Conservation (phyloP, 2,888 invertebrate genomes). For the Sclerodermus sp. region DNA sequence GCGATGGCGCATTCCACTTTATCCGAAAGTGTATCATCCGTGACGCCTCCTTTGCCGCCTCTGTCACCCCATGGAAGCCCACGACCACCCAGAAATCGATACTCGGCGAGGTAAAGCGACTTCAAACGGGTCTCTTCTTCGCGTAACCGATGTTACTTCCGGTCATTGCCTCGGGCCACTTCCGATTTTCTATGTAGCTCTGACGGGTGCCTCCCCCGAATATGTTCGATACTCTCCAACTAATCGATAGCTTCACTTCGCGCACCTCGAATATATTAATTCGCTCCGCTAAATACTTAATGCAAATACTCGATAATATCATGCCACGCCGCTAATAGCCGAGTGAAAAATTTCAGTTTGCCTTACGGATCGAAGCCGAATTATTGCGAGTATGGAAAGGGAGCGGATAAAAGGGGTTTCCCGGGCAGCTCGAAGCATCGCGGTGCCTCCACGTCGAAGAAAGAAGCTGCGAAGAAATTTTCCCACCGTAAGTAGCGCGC, state of each 20-base stretch:
- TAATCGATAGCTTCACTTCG: neutral
- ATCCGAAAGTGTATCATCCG: constrained; percentile 70
- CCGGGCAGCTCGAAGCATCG: constrained; percentile 45
- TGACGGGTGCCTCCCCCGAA: neutral
- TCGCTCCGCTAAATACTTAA: too few relatives aligned
- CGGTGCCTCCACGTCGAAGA: constrained; percentile 47
- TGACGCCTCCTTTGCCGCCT: constrained; percentile 78
- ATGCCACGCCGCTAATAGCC: neutral
- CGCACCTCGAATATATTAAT: neutral
- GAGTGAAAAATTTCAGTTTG: constrained; percentile 58
- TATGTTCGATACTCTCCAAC: neutral
- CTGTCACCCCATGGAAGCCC: constrained; percentile 68
- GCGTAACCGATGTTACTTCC: constrained; percentile 27
- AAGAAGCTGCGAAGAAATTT: constrained; percentile 50
- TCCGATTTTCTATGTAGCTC: constrained; percentile 20
- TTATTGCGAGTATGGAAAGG: constrained; percentile 60
- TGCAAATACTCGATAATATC: neutral
- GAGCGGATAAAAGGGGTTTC: constrained; percentile 52
- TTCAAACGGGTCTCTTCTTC: constrained; percentile 16
- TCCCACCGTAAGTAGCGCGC: constrained; percentile 48
- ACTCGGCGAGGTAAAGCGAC: constrained; percentile 46
- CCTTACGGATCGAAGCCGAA: constrained; percentile 67
- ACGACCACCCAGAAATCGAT: constrained; percentile 49
- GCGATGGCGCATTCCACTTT: constrained; percentile 69
- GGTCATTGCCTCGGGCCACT: constrained; percentile 25